These are phyloP conservation scores for Neotoxoptera formosana DNA, from an alignment of 1,140 invertebrate species.

Conservation along the genomic window DNA sequence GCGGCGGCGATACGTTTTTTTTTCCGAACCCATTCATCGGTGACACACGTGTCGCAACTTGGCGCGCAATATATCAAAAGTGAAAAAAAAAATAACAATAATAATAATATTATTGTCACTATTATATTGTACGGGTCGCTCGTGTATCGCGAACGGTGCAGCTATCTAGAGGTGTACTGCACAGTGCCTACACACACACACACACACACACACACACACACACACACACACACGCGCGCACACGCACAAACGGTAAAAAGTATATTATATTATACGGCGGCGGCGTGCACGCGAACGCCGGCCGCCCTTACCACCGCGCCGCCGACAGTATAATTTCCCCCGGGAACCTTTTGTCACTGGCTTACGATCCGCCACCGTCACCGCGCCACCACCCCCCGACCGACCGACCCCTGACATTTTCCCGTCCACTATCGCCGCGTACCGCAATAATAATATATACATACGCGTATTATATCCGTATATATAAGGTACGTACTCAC, in stretches of 20 bases:
- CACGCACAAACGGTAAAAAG: background rate
- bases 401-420: background rate
- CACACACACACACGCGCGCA: background rate
- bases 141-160: background rate
- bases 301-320: background rate
- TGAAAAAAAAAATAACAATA: background rate
- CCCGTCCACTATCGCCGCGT: background rate
- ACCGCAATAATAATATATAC: conserved; percentile 15
- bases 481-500: background rate
- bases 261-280: conserved; percentile 12
- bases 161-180: conserved; percentile 12
- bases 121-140: background rate
- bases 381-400: background rate
- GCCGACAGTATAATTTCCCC: conserved; percentile 46
- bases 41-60: background rate
- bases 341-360: conserved; percentile 55
- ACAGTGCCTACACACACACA: background rate
- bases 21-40: background rate
- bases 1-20: too few relatives aligned
- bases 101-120: background rate
- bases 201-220: background rate
- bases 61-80: background rate
- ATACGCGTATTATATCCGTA: too few relatives aligned
- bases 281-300: background rate
- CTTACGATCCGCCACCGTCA: background rate